phyloP scores from a whole-genome alignment of 2,797 vertebrate genomes.

The Argentina silus region DNA sequence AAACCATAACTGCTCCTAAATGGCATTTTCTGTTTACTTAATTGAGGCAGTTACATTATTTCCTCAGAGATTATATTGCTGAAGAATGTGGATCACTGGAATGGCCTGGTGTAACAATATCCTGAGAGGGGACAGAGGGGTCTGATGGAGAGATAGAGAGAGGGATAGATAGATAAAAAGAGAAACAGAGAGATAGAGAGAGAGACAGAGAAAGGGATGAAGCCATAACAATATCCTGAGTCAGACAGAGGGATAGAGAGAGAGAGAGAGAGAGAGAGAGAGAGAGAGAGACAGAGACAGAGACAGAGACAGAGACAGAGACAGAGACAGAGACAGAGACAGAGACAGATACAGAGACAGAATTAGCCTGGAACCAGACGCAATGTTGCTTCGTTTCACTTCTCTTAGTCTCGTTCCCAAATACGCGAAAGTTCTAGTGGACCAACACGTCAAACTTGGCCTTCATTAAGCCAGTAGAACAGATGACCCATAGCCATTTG shows the following conservation, averaged over 20 bases:
- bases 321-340: too few relatives aligned
- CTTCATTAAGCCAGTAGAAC: not conserved
- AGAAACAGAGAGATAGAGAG: not conserved
- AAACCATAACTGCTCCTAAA: conserved; percentile 22
- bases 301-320: not conserved
- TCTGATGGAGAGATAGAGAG: not conserved
- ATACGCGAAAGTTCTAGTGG: not conserved
- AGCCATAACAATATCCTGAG: too few relatives aligned
- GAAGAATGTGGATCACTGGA: not conserved
- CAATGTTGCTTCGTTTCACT: not conserved
- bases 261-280: not conserved
- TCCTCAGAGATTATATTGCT: conserved; percentile 1
- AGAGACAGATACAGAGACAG: too few relatives aligned
- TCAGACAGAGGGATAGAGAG: not conserved
- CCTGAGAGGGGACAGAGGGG: not conserved
- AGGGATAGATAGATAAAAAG: too few relatives aligned
- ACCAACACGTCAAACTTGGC: not conserved
- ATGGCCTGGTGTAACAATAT: not conserved
- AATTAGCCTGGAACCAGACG: too few relatives aligned
- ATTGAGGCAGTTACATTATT: not conserved
- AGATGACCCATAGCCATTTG: too few relatives aligned
- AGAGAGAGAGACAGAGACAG: not conserved
- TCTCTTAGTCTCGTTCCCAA: not conserved
- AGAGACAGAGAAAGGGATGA: not conserved
- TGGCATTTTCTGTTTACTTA: not conserved